Evolutionary conservation across 2,888 invertebrate genomes (phyloP), one percentile per base, ranked within the genome.

Genomic region (Agrochola macilenta): DNA sequence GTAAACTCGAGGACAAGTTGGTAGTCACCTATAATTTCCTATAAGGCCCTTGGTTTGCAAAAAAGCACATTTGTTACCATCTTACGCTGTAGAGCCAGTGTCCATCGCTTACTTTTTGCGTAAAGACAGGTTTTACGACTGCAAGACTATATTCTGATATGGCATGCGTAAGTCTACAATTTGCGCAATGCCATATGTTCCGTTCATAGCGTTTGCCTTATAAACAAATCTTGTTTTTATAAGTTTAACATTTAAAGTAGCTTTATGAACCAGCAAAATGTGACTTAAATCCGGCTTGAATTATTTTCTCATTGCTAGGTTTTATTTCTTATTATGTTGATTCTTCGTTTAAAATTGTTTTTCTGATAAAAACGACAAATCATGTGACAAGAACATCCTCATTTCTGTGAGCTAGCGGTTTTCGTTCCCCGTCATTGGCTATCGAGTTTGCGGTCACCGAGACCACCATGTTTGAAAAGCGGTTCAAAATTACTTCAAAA

Each of bases 401-500:
- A 81, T 84, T 82, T 79, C 81, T 71, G 66, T 78, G n/a, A 61
- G 87, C 86, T 84, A 92, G 92, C 90, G 91, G 92, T 92, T 89
- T 89, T 79, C 79, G 91, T 92, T 90, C 88, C 88, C 89, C 90
- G 85, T 88, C 91, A 90, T 89, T 90, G 91, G 87, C 85, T 89
- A 93, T 92, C 87, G 86, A 89, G 88, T 91, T 92, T 93, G 94
- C 89, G 94, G 94, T 93, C 80, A 71, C 73, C 63, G 54, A 79
- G 87, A 83, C 89, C 87, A 84, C 89, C 85, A 81, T 90, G 90
- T 90, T 91, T 87, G 89, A 88, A 87, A 88, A 88, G 85, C 84
- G 85, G 89, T 89, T 83, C 82, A 75, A 88, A 89, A 87, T 89
- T 85, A 87, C 87, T 89, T 86, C 75, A 72, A 76, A 77, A 76